A percentile compares a stretch with the other conserved stretches of the same genome.
These are phyloP conservation scores for Seriola rivoliana DNA, from an alignment of 2,113 vertebrate genomes.

Conservation along the genomic window DNA sequence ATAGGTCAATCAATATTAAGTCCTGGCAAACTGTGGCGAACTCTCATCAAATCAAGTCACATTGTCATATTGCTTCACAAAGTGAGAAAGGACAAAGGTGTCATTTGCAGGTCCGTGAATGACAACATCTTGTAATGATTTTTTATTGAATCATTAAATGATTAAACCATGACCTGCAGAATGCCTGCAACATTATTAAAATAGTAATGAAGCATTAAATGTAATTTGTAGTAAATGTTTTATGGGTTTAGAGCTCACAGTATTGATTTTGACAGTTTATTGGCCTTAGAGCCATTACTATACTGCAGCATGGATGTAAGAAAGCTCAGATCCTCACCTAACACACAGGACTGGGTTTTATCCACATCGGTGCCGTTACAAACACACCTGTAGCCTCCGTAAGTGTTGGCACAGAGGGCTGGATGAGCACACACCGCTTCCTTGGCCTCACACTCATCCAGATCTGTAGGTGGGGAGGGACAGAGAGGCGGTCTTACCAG, in stretches of 20 bases:
- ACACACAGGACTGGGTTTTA: slow-evolving; percentile 77
- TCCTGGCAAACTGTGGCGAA: not conserved
- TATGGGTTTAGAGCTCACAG: not conserved
- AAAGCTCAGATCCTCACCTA: slow-evolving; percentile 68
- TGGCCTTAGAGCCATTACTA: not conserved
- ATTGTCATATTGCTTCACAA: not conserved
- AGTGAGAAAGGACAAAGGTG: not conserved
- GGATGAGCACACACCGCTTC: slow-evolving; percentile 72
- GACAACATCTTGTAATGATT: not conserved
- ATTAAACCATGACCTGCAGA: not conserved
- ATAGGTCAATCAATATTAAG: not conserved
- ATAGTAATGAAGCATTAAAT: not conserved
- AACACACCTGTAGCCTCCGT: slow-evolving; percentile 86
- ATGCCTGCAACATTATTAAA: not conserved
- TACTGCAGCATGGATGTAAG: not conserved
- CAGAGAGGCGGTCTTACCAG: slow-evolving; percentile 3
- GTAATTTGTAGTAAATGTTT: not conserved
- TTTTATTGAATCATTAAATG: not conserved
- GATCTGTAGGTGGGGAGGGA: slow-evolving; percentile 74
- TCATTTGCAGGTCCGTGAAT: not conserved
- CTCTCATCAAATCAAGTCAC: not conserved
- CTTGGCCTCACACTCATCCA: slow-evolving; percentile 83
- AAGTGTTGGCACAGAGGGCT: slow-evolving; percentile 86
- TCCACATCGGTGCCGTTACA: slow-evolving; percentile 85
- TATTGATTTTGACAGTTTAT: not conserved